phyloP scores from a whole-genome alignment of 2,113 vertebrate genomes.

The Oreochromis aureus region DNA sequence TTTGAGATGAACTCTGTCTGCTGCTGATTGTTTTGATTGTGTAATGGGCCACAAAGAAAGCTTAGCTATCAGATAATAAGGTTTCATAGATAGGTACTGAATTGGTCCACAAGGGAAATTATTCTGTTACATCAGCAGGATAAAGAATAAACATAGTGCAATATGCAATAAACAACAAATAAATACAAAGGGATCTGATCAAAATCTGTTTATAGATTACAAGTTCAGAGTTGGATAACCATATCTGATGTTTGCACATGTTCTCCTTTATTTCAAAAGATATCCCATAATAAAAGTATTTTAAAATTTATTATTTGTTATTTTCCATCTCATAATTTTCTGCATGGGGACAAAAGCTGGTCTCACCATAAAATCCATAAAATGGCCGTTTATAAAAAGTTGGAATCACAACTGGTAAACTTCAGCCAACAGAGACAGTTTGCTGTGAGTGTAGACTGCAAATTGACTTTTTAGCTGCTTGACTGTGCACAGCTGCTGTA shows the following conservation, averaged over 20 bases:
- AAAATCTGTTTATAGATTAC: rapidly evolving
- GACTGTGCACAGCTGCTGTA: rapidly evolving
- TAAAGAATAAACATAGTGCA: neutral
- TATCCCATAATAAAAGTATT: rapidly evolving
- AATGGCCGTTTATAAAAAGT: rapidly evolving
- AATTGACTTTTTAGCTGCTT: rapidly evolving
- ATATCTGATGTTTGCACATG: neutral
- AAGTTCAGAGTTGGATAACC: rapidly evolving
- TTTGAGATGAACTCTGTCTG: rapidly evolving
- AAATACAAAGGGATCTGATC: rapidly evolving
- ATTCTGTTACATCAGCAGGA: rapidly evolving
- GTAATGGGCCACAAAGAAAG: rapidly evolving
- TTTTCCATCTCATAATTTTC: too few species aligned
- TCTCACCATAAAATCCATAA: rapidly evolving
- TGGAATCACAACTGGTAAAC: rapidly evolving
- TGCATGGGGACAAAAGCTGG: rapidly evolving
- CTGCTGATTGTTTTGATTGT: neutral
- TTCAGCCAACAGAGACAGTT: neutral
- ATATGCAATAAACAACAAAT: rapidly evolving
- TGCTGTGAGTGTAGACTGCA: rapidly evolving
- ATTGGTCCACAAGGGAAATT: neutral
- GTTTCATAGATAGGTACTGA: rapidly evolving
- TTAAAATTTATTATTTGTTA: rapidly evolving
- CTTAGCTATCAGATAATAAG: neutral
- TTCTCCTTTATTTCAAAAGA: rapidly evolving